Evolutionary conservation across 1,140 invertebrate species (phyloP), one percentile per base, ranked within the genome.

Genomic region (Anastrepha obliqua): DNA sequence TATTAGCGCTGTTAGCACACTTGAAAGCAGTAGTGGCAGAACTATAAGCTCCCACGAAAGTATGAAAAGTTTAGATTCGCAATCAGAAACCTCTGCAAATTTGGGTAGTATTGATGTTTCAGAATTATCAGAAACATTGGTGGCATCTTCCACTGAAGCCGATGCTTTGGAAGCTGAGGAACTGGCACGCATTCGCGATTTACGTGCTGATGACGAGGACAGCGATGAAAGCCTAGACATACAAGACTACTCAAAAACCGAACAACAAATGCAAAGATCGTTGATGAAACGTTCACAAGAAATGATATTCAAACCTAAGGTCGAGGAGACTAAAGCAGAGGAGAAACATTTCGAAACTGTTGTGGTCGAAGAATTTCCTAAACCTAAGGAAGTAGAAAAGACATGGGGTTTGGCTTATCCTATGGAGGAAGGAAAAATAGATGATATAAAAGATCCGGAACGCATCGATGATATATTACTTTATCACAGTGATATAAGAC

Each of bases 221-320:
- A 92, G 91, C 39, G 91, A 92, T 88, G 91, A 91, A 55, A 92
- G 90, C 42, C 3, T 91, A 8, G 91, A 91, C 7, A 70, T 92
- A 60, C 87, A 88, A 39, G 85, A 88, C 2, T 90, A 91, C 87
- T 89, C 89, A 1, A 89, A 86, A 3, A 89, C 94, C 78, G 95
- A 95, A 92, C 94, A 87, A n/a, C 88, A 89, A 81, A 88, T 95
- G 88, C 93, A 95, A 65, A 94, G 95, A 13, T 95, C 94, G 47
- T 95, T 96, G 89, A 98, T 98, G 97, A 98, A 98, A 92, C 94
- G 97, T 88, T 98, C 97, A 0, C 96, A 97, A 89, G 97, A 98
- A 94, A 98, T 98, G 97, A 97, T 97, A 89, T 98, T 98, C 92
- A 96, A 96, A 91, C 96, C 97, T 5, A 92, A 93, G 59, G 88